phyloP scores from a whole-genome alignment of 64 coral and sea anemone species.

The Pachyseris speciosa region DNA sequence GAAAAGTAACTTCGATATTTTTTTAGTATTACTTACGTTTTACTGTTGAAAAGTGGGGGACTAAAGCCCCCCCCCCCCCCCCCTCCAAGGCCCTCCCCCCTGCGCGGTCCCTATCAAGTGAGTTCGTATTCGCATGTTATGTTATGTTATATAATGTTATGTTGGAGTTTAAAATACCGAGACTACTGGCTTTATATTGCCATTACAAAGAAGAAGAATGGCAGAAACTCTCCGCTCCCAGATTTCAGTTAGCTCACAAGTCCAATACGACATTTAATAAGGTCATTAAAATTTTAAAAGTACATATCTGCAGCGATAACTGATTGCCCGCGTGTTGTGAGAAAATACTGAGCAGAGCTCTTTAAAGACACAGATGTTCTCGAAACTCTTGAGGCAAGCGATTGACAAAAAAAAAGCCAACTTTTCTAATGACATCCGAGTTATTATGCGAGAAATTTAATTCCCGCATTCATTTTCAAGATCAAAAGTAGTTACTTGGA shows the following conservation, averaged over 20 bases:
- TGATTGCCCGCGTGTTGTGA: not conserved
- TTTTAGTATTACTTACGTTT: too few species aligned
- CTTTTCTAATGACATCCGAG: not conserved
- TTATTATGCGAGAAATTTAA: not conserved
- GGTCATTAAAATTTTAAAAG: not conserved
- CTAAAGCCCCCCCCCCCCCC: too few species aligned
- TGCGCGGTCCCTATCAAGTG: too few species aligned
- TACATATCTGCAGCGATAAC: not conserved
- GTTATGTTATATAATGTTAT: too few species aligned
- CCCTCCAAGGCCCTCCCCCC: too few species aligned
- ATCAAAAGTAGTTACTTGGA: not conserved
- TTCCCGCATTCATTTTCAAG: not conserved
- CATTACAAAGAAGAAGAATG: not conserved
- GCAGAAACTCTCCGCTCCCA: not conserved
- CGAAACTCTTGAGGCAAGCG: not conserved
- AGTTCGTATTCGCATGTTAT: too few species aligned
- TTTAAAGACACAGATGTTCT: not conserved
- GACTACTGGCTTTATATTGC: not conserved
- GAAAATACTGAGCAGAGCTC: not conserved
- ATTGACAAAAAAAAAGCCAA: not conserved
- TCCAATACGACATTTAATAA: not conserved
- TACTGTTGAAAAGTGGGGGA: too few species aligned
- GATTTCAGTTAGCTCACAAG: not conserved
- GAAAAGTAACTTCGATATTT: too few species aligned
- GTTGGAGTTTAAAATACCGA: too few species aligned